Base-by-base conservation (phyloP, 2,888 invertebrate genomes). In the Apamea monoglypha region DNA sequence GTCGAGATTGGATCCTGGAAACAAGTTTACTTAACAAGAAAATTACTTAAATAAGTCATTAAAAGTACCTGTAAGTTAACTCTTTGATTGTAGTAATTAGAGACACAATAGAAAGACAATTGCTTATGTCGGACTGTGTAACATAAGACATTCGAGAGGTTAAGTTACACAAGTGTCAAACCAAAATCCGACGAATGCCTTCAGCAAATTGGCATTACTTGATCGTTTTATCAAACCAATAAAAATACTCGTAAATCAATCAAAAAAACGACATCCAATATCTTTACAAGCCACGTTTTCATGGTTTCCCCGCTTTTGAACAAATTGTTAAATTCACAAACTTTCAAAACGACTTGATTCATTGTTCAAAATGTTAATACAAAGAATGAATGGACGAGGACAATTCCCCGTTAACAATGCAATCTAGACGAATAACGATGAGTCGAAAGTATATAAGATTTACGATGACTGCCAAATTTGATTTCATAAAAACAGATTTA, bases 331-430 rank as follows among this genome's bases (percentile, higher is more conserved):
- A 85, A 76, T 74, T 74, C 66, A 76, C 74, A 85, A 85, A 85
- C 76, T 88, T 85, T 53, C 29, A 63, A 75, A 64, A 81, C 71
- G 85, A 76, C 76, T 74, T 81, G 63, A 76, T 76, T 87, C 84
- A 87, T 88, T 81, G 86, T 84, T 80, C 76, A 64, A n/a, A 47
- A 68, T 80, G 71, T 76, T 86, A 88, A 86, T 88, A 77, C 74
- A 88, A 78, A 78, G 80, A 88, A 81, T 74, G 69, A 88, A 79
- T 66, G 83, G 29, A 68, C 73, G 53, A 74, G 53, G 68, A 88
- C 79, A 81, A 88, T 83, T 80, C 81, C 10, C 69, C 16, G 47
- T 81, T 69, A 88, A 86, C 87, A 84, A 82, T 86, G 84, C 69
- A 80, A 80, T 84, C 59, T 69, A 69, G 77, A 68, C 64, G 83